These are phyloP conservation scores for Ceratina calcarata DNA, from an alignment of 1,140 invertebrate genomes.

Conservation along the genomic window DNA sequence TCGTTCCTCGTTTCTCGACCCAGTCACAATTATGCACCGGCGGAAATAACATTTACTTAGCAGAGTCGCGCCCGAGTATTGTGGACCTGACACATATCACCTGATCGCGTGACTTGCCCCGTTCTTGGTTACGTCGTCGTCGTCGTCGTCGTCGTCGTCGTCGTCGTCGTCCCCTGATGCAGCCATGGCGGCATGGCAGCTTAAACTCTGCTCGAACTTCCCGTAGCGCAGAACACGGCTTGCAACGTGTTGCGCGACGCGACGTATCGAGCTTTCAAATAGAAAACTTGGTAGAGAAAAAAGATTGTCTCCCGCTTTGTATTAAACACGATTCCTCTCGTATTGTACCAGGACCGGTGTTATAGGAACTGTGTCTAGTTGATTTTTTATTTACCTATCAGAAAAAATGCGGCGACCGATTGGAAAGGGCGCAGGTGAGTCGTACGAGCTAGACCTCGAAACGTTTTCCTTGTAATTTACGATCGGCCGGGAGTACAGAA, in stretches of 20 bases:
- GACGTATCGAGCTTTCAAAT: slow-evolving; percentile 44
- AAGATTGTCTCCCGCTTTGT: too few species aligned
- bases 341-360: too few species aligned
- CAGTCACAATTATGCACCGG: slow-evolving; percentile 73
- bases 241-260: slow-evolving; percentile 62
- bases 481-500: slow-evolving; percentile 73
- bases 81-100: slow-evolving; percentile 75
- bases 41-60: slow-evolving; percentile 76
- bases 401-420: slow-evolving; percentile 1
- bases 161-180: slow-evolving; percentile 8
- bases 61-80: slow-evolving; percentile 67
- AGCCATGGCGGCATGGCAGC: slow-evolving; percentile 26
- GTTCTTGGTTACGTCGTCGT: slow-evolving; percentile 54
- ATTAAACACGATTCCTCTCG: neutral
- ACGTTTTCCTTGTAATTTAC: slow-evolving; percentile 72
- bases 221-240: slow-evolving; percentile 41
- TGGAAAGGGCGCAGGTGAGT: slow-evolving; percentile 1
- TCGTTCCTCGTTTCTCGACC: slow-evolving; percentile 54
- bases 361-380: too few species aligned
- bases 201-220: slow-evolving; percentile 70
- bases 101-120: slow-evolving; percentile 68
- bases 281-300: slow-evolving; percentile 12
- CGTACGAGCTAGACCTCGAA: neutral
- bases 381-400: too few species aligned
- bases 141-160: slow-evolving; percentile 9